A percentile compares a stretch with the other conserved stretches of the same genome.
These are phyloP conservation scores for Hyaena hyaena DNA, from an alignment of 2,113 vertebrate species.

Conservation along the genomic window DNA sequence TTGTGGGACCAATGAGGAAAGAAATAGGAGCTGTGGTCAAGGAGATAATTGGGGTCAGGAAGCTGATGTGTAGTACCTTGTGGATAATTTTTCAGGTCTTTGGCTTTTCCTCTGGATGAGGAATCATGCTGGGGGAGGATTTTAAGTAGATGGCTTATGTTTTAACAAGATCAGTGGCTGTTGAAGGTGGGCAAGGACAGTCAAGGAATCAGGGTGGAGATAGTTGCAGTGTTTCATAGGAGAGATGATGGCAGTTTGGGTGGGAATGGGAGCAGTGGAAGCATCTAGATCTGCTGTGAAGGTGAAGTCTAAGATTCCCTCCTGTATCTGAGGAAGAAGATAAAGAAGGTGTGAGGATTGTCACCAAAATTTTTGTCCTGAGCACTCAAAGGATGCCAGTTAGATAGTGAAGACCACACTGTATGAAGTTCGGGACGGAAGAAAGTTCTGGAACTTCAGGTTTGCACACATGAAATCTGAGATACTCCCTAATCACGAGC, in stretches of 20 bases:
- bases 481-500: neutral
- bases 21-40: neutral
- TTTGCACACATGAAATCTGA: neutral
- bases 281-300: neutral
- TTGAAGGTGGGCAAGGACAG: neutral
- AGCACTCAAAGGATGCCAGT: neutral
- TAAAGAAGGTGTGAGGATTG: neutral
- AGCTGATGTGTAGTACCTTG: neutral
- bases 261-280: neutral
- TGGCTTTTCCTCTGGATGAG: neutral
- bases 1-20: rapidly evolving
- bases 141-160: neutral
- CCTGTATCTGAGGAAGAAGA: neutral
- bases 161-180: neutral
- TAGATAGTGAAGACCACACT: neutral
- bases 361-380: neutral
- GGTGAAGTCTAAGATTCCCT: neutral
- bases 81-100: neutral
- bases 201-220: neutral
- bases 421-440: neutral
- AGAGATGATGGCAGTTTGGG: neutral
- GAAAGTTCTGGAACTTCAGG: neutral
- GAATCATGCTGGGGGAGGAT: neutral
- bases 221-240: neutral
- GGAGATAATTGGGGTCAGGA: neutral